Evolutionary conservation across 1,140 invertebrate species (phyloP).

Genomic region (Pseudoatta argentina): DNA sequence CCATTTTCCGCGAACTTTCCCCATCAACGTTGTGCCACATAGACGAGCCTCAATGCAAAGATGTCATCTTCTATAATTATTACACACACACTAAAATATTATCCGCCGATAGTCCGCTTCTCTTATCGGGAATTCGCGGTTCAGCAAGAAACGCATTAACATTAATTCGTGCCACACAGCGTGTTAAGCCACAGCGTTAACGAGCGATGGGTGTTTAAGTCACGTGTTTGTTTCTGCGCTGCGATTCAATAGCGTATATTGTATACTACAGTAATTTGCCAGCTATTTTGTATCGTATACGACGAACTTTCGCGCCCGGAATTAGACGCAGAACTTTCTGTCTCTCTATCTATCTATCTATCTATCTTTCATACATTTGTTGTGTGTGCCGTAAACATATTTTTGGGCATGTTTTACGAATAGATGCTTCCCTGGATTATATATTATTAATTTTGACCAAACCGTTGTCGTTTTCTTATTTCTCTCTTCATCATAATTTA

Average conservation of each 20-base stretch:
- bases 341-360: constrained; percentile 45
- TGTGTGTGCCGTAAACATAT: constrained; percentile 84
- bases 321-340: constrained; percentile 53
- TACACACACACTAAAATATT: constrained; percentile 7
- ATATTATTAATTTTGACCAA: constrained; percentile 66
- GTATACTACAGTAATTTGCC: constrained; percentile 39
- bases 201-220: constrained; percentile 41
- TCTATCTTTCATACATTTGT: constrained; percentile 65
- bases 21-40: constrained; percentile 51
- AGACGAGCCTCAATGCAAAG: neutral
- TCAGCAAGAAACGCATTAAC: constrained; percentile 52
- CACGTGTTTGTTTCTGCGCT: constrained; percentile 46
- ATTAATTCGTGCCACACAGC: constrained; percentile 39
- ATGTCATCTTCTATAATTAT: constrained; percentile 6
- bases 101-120: constrained; percentile 36
- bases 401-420: constrained; percentile 85
- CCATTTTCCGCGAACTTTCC: constrained; percentile 51
- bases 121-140: constrained; percentile 49
- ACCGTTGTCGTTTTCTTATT: constrained; percentile 78
- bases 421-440: constrained; percentile 83
- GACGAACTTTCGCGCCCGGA: constrained; percentile 35
- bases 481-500: constrained; percentile 55
- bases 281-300: constrained; percentile 10
- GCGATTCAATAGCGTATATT: constrained; percentile 44
- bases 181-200: constrained; percentile 46